Percentiles rank a stretch among this genome's conserved stretches.
Conservation (phyloP, 1,140 invertebrate species). For the Calliopsis andreniformis region DNA sequence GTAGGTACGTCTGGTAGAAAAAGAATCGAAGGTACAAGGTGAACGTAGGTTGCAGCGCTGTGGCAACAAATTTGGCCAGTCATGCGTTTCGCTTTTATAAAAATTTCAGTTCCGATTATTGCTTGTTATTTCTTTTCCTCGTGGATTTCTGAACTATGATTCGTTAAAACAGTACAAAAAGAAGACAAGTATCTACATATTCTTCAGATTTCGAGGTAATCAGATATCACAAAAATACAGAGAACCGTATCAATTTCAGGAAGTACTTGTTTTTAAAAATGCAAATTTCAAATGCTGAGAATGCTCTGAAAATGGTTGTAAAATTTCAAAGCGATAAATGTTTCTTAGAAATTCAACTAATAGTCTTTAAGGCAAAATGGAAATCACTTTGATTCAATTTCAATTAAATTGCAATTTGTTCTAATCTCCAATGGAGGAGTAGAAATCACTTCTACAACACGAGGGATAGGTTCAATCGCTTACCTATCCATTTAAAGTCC, state of each 20-base stretch:
- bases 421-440: background rate
- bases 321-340: background rate
- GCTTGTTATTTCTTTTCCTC: background rate
- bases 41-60: constrained; percentile 39
- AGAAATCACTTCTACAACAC: background rate
- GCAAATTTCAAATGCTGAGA: constrained; percentile 19
- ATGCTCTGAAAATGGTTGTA: constrained; percentile 1
- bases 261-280: constrained; percentile 9
- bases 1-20: constrained; percentile 64
- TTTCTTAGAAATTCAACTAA: constrained; percentile 14
- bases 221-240: constrained; percentile 58
- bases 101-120: constrained; percentile 29
- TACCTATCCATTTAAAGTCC: constrained; percentile 18
- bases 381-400: constrained; percentile 25
- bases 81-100: constrained; percentile 37
- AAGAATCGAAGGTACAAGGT: constrained; percentile 60
- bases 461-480: background rate
- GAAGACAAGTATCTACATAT: constrained; percentile 33
- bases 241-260: constrained; percentile 37
- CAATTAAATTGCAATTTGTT: constrained; percentile 19
- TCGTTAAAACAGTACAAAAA: constrained; percentile 23
- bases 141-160: constrained; percentile 22
- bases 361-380: constrained; percentile 10
- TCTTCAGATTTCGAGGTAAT: constrained; percentile 34
- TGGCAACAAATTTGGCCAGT: constrained; percentile 46